A percentile compares a stretch with the other conserved stretches of the same genome.
Conservation (phyloP, 2,113 vertebrate species). For the Cyprinodon tularosa region DNA sequence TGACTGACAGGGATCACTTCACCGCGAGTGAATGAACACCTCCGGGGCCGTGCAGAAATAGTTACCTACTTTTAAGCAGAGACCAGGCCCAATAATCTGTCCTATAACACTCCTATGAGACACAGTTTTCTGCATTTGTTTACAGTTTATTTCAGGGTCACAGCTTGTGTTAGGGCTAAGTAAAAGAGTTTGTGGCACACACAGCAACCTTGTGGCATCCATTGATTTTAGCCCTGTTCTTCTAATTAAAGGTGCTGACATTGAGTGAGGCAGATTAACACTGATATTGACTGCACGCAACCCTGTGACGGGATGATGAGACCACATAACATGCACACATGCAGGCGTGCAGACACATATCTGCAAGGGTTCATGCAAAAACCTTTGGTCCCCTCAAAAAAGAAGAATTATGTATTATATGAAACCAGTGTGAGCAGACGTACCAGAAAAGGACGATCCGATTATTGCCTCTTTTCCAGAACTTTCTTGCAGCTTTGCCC, state of each 20-base stretch:
- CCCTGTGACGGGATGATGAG: slow-evolving; percentile 19
- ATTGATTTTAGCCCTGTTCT: slow-evolving; percentile 70
- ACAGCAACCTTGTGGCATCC: slow-evolving; percentile 66
- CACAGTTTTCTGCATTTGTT: slow-evolving; percentile 54
- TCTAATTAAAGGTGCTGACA: slow-evolving; percentile 78
- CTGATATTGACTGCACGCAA: slow-evolving; percentile 62
- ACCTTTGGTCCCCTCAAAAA: neutral
- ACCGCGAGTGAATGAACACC: slow-evolving; percentile 20
- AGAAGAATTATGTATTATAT: neutral
- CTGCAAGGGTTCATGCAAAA: slow-evolving; percentile 1
- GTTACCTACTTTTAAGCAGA: slow-evolving; percentile 24
- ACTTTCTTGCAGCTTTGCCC: slow-evolving; percentile 91
- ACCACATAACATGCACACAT: slow-evolving; percentile 14
- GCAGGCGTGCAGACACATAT: slow-evolving; percentile 6
- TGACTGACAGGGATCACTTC: slow-evolving; percentile 41
- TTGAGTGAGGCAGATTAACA: slow-evolving; percentile 74
- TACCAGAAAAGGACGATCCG: slow-evolving; percentile 98
- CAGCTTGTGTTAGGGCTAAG: slow-evolving; percentile 35
- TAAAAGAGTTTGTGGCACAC: slow-evolving; percentile 31
- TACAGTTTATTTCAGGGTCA: slow-evolving; percentile 62
- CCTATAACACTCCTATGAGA: slow-evolving; percentile 33
- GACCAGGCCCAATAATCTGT: slow-evolving; percentile 8
- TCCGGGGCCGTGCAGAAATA: slow-evolving; percentile 8
- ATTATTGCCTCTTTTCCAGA: slow-evolving; percentile 95
- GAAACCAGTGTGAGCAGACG: slow-evolving; percentile 18